Base-by-base conservation (phyloP, 1,140 invertebrate species). In the Dinoponera quadriceps region DNA sequence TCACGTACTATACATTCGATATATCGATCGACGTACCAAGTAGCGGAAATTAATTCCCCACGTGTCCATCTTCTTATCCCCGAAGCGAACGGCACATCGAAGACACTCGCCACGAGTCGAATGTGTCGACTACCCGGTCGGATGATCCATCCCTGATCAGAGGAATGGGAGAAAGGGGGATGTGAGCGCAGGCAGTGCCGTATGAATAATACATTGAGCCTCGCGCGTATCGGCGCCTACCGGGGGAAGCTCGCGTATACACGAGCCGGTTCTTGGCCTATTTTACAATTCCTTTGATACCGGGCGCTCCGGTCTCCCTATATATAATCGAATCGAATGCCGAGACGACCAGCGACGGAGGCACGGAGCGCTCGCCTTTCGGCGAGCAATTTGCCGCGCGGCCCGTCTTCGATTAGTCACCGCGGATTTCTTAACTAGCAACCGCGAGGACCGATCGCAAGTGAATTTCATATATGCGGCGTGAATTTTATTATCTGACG, bases 271-370 rank as follows among this genome's bases (percentile, higher is more conserved):
- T 85, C 78, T 82, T 85, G 78, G 69, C 62, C 83, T 85, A 85
- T 85, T 85, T 82, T 85, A 74, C 83, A 85, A 85, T 82, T 85
- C 83, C 69, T 85, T 85, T 85, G 83, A 85, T 85, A 85, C 49
- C 75, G n/a, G 49, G 77, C 54, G 83, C 62, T 16, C 60, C 14
- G 29, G 22, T 29, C 66, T 72, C 18, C 44, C 18, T 71, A 27
- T 81, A 27, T 72, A 72, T 71, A 84, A 84, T 38, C 25, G 57
- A 84, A 60, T 74, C 51, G 66, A 82, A 72, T 65, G 59, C 60
- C 62, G 49, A 44, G 38, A 54, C 60, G 48, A 49, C 48, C 22
- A 29, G 49, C 22, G 48, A 38, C 49, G 62, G 14, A 78, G 22
- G 51, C 22, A 55, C 22, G 22, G 33, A 80, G 51, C 9, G 38